Conservation (phyloP, 2,113 vertebrate species). For the Psammodynastes pulverulentus region DNA sequence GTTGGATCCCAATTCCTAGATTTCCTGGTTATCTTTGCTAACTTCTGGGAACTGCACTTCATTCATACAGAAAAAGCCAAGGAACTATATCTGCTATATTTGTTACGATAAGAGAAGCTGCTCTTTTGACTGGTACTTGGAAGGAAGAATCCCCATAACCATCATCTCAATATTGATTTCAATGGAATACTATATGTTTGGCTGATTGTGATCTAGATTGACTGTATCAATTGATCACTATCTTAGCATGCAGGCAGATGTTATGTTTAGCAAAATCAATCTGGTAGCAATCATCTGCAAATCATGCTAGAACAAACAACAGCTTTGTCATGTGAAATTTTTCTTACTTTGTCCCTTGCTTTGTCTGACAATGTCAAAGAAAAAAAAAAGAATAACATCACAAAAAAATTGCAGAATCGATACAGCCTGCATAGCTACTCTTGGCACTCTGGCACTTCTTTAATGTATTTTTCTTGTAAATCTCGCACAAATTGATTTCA, state of each 20-base stretch:
- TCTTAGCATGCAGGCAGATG: background rate
- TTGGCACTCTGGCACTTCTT: background rate
- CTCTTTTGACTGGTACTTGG: background rate
- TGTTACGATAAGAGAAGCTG: background rate
- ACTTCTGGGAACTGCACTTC: background rate
- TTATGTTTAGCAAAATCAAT: background rate
- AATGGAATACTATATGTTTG: background rate
- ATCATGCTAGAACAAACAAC: background rate
- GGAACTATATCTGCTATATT: background rate
- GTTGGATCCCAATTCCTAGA: background rate
- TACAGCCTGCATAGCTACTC: background rate
- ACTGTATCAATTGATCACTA: background rate
- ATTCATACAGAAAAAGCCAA: background rate
- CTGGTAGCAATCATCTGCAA: background rate
- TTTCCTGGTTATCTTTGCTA: background rate
- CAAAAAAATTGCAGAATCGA: background rate
- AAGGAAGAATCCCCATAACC: background rate
- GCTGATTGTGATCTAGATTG: background rate
- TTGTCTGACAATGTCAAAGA: background rate
- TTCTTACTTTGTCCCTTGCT: background rate
- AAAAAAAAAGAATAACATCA: background rate
- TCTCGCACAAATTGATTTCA: conserved; percentile 35
- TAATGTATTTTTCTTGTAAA: conserved; percentile 35
- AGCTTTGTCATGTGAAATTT: background rate
- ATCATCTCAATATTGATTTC: background rate